Evolutionary conservation across 2,113 vertebrate species (phyloP).

Genomic region (Symphodus melops): DNA sequence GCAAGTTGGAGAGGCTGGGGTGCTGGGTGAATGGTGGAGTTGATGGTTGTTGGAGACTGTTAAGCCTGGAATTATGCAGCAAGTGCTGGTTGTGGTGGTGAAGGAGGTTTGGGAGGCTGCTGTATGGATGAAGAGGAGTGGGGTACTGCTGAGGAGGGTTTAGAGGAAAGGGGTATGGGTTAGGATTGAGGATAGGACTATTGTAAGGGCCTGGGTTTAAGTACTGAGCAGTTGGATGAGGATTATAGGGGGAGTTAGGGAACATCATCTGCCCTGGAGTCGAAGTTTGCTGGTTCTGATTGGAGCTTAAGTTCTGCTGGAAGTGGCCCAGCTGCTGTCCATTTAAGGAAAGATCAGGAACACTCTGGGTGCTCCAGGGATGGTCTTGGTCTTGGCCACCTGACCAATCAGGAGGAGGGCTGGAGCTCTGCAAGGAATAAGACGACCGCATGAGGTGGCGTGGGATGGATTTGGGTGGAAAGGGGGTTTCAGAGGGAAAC

Average conservation of each 20-base stretch:
- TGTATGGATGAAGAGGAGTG: slow-evolving; percentile 31
- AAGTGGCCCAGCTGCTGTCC: slow-evolving; percentile 12
- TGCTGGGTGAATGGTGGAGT: slow-evolving; percentile 22
- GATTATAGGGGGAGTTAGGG: background rate
- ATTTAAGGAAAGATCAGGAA: slow-evolving; percentile 83
- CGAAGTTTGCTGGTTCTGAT: slow-evolving; percentile 36
- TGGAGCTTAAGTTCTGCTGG: slow-evolving; percentile 18
- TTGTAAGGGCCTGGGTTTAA: slow-evolving; percentile 23
- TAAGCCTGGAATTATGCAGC: slow-evolving; percentile 41
- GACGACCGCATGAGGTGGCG: slow-evolving; percentile 81
- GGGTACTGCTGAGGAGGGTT: slow-evolving; percentile 18
- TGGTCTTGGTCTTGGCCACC: slow-evolving; percentile 77
- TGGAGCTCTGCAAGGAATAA: slow-evolving; percentile 87
- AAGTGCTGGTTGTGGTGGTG: slow-evolving; percentile 15
- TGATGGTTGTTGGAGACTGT: slow-evolving; percentile 34
- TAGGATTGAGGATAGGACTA: slow-evolving; percentile 19
- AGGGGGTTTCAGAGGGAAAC: slow-evolving; percentile 35
- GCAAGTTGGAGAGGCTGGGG: slow-evolving; percentile 76
- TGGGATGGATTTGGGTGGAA: slow-evolving; percentile 68
- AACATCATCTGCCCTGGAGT: slow-evolving; percentile 24
- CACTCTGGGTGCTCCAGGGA: slow-evolving; percentile 88
- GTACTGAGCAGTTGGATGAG: slow-evolving; percentile 2
- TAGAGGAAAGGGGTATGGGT: background rate
- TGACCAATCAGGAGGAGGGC: slow-evolving; percentile 84
- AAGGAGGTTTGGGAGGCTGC: slow-evolving; percentile 55